These are phyloP conservation scores for Itoplectis maculator DNA, from an alignment of 2,888 invertebrate species.

Conservation along the genomic window DNA sequence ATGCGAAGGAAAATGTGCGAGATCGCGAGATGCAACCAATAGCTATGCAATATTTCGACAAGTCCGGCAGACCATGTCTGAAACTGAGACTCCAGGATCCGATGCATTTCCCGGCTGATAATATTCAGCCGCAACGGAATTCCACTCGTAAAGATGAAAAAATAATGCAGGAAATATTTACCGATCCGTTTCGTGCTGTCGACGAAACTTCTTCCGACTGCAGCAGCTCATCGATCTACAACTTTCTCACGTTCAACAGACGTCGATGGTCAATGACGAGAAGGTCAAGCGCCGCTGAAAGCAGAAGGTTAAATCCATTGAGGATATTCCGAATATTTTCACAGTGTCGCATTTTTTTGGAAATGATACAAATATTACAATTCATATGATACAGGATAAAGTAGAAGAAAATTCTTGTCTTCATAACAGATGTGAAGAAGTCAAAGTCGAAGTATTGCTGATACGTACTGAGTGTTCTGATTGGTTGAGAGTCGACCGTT, in stretches of 20 bases:
- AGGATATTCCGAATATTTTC: not conserved
- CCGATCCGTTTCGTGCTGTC: conserved; percentile 40
- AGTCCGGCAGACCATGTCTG: conserved; percentile 51
- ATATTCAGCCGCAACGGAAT: not conserved
- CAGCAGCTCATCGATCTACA: conserved; percentile 44
- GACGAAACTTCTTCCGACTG: conserved; percentile 41
- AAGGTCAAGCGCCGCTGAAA: not conserved
- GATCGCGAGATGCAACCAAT: conserved; percentile 37
- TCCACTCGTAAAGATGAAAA: conserved; percentile 75
- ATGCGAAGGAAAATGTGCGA: too few relatives aligned
- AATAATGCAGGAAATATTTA: conserved; percentile 71
- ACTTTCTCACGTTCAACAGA: conserved; percentile 40
- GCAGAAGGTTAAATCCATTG: not conserved
- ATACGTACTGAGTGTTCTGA: not conserved
- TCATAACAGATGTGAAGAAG: too few relatives aligned
- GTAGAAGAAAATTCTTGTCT: too few relatives aligned
- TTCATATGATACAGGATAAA: not conserved
- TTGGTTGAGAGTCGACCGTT: not conserved
- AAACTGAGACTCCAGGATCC: conserved; percentile 70
- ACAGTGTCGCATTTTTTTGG: too few relatives aligned
- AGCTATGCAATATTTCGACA: conserved; percentile 64
- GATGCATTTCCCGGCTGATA: conserved; percentile 66
- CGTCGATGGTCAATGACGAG: conserved; percentile 13
- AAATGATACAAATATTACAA: not conserved
- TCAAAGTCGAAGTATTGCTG: too few relatives aligned